Evolutionary conservation across 2,888 invertebrate species (phyloP).

Genomic region (Amaurobius ferox): DNA sequence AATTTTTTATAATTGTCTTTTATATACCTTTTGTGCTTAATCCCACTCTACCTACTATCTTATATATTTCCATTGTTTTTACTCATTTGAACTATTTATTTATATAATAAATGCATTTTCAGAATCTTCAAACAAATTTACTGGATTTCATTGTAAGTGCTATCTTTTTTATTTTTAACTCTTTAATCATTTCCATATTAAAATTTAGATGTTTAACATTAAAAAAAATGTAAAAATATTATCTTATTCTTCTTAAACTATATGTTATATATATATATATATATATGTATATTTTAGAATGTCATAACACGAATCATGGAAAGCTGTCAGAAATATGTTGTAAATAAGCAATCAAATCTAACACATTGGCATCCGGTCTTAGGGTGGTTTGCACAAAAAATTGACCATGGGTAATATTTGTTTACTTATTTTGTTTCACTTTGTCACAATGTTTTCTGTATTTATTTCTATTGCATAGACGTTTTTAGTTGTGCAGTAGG

Average conservation of each 20-base stretch:
- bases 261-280: neutral
- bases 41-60: too few species aligned
- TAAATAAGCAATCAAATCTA: constrained; percentile 89
- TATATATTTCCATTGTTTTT: neutral
- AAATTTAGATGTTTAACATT: neutral
- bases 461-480: too few species aligned
- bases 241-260: too few species aligned
- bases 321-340: constrained; percentile 94
- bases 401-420: constrained; percentile 79
- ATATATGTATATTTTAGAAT: constrained; percentile 80
- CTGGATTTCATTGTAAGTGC: constrained; percentile 77
- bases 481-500: too few species aligned
- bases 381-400: constrained; percentile 93
- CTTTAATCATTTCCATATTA: too few species aligned
- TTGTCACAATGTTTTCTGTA: too few species aligned
- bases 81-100: too few species aligned
- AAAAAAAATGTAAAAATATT: too few species aligned
- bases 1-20: too few species aligned
- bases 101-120: too few species aligned
- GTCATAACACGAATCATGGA: constrained; percentile 91
- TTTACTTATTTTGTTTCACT: too few species aligned
- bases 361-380: constrained; percentile 98
- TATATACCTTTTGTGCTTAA: too few species aligned
- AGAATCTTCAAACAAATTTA: constrained; percentile 74
- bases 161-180: neutral